Percentiles rank a stretch among this genome's conserved stretches.
These are phyloP conservation scores for Crotalus horridus DNA, from an alignment of 2,113 vertebrate species.

Conservation along the genomic window DNA sequence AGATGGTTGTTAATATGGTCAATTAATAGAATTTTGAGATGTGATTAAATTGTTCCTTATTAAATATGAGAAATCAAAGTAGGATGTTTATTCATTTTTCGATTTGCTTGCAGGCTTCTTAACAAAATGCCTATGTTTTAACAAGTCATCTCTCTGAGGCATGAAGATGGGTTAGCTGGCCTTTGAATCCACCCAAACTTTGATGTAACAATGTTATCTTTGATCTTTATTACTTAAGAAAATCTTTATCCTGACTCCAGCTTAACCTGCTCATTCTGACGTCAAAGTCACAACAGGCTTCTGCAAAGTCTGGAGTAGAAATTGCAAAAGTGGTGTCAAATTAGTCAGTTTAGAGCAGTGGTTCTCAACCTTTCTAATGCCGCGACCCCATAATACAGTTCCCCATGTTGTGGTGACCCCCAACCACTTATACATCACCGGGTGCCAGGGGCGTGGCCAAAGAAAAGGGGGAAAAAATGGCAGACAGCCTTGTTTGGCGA, in stretches of 20 bases:
- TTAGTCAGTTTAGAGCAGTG: not conserved
- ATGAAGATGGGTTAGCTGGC: not conserved
- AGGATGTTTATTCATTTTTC: not conserved
- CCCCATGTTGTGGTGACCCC: too few species aligned
- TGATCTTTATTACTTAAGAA: not conserved
- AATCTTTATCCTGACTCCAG: not conserved
- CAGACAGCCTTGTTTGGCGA: too few species aligned
- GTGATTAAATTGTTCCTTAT: not conserved
- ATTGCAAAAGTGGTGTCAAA: not conserved
- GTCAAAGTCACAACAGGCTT: not conserved
- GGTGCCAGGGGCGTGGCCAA: too few species aligned
- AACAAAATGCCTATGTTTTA: not conserved
- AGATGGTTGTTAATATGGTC: not conserved
- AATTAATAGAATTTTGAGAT: not conserved
- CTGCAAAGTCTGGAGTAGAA: not conserved
- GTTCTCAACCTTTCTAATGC: too few species aligned
- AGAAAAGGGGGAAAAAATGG: too few species aligned
- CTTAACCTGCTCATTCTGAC: not conserved
- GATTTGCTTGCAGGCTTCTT: not conserved
- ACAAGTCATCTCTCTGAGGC: not conserved
- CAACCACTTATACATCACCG: too few species aligned
- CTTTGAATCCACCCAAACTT: constrained; percentile 2
- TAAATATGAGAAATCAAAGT: not conserved
- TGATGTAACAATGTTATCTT: not conserved
- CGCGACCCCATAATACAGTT: too few species aligned